Base-by-base conservation (phyloP, 2,113 vertebrate species). In the Acanthisitta chloris region DNA sequence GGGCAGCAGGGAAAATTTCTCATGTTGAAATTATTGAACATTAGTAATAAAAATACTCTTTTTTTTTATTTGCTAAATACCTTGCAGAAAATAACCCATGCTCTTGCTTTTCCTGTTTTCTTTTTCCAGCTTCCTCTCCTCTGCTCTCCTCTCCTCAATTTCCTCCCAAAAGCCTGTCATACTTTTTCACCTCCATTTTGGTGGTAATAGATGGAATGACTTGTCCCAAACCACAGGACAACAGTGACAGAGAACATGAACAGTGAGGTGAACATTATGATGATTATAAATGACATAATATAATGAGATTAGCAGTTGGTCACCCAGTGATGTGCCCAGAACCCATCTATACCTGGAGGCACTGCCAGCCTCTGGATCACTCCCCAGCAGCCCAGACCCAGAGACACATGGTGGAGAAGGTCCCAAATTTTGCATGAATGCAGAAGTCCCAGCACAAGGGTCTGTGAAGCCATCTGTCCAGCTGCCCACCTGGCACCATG, bases 321-420 rank as follows among this genome's bases (percentile, higher is more conserved):
- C 70, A 76, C 29, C 9, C 24, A 67, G 2, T 6, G 28, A 26
- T 28, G 21, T 0, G 0, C 29, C 33, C 33, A 34, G 33, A 72
- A 2, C 7, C 17, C 6, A 4, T 0, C 3, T 33, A 17, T 33
- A 69, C 42, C 42, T 76, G 72, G 33, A 71, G 38, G 73, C 24
- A n/a, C 38, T 51, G 26, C 31, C 34, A 65, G 34, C 38, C 31
- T 48, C 17, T 14, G 33, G 45, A 59, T 42, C 2, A 0, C 40
- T 74, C 8, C 31, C 18, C 57, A 76, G 57, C 13, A 67, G 17
- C 24, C 7, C 54, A 43, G 3, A 65, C 9, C 31, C 33, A 72
- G 16, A 48, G n/a, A 4, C 17, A 40, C 2, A 0, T 1, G 0
- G 1, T 19, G 6, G 8, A 82, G 29, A 80, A 67, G 34, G 23